Evolutionary conservation across 1,140 invertebrate species (phyloP), one percentile per base, ranked within the genome.

Genomic region (Helicoverpa zea): DNA sequence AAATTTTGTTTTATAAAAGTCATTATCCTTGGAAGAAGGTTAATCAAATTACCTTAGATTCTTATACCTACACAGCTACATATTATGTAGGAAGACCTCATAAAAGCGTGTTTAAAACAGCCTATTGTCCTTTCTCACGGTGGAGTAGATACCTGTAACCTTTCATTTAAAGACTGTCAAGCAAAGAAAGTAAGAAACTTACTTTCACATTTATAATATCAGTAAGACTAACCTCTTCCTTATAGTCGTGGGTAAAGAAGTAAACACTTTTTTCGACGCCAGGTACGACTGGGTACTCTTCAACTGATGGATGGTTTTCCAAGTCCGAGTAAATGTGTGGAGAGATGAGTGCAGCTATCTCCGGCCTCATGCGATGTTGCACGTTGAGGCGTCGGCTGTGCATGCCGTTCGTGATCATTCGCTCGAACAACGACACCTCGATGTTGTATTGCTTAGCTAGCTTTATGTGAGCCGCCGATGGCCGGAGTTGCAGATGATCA

Each of bases 401-500:
- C 5, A 97, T 91, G 0, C 95, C 92, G 86, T 96, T 96, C 13
- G 90, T 94, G 16, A 97, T 95, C 93, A 97, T 96, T 51, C 97
- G 95, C 89, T 98, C 97, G 89, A 98, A 98, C 43, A 98, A 91
- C 2, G 97, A 98, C 51, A 97, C 95, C 68, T 97, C 96, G 18
- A 97, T 90, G 61, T 96, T 94, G 85, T 95, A 96, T 66, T 96
- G 85, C 79, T 91, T 96, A 30, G 96, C 96, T 59, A 97, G 88
- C 54, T 93, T 87, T 87, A 96, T 96, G 68, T 96, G 95, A 10
- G 97, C 95, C 3, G 96, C 96, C 18, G 94, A 96, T 0, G 97
- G 97, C 79, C 97, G 96, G 52, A 98, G 88, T 89, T 98, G 97
- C 85, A 97, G 95, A 92, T 98, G 97, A 91, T 98, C 98, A 68